These are phyloP conservation scores for Apistogramma diplotaenia DNA, from an alignment of 2,113 vertebrate species.

Conservation along the genomic window DNA sequence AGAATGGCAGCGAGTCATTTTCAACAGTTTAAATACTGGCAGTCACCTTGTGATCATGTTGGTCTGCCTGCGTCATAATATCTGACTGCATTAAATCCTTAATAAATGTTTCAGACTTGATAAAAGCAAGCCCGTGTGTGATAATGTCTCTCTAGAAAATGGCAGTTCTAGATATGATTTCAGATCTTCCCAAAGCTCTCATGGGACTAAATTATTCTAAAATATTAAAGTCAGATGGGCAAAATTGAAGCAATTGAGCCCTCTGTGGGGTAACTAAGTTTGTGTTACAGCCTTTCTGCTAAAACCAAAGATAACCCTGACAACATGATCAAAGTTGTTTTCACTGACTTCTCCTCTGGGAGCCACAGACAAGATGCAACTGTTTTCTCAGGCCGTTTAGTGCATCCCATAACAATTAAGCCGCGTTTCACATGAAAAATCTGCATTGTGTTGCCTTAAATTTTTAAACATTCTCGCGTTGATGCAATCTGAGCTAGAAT, in stretches of 20 bases:
- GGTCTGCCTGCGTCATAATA: background rate
- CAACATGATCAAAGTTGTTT: background rate
- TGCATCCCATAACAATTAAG: background rate
- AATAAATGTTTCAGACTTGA: background rate
- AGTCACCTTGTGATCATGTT: background rate
- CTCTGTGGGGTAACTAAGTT: background rate
- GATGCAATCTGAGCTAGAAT: constrained; percentile 19
- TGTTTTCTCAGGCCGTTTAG: background rate
- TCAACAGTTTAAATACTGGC: background rate
- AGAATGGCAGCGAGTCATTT: background rate
- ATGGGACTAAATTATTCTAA: too few species aligned
- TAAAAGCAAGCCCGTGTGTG: background rate
- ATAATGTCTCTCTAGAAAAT: too few species aligned
- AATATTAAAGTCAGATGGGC: too few species aligned
- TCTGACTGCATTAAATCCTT: background rate
- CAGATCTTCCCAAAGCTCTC: too few species aligned
- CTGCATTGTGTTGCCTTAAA: background rate
- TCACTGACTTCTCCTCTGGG: background rate
- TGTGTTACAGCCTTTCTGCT: background rate
- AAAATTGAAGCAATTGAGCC: background rate
- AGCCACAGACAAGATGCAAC: background rate
- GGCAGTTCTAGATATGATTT: too few species aligned
- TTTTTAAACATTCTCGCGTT: background rate
- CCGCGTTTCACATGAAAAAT: background rate
- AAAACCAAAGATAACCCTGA: background rate